Evolutionary conservation across 1,140 invertebrate genomes (phyloP), one percentile per base, ranked within the genome.

Genomic region (Drosophila pseudoobscura): DNA sequence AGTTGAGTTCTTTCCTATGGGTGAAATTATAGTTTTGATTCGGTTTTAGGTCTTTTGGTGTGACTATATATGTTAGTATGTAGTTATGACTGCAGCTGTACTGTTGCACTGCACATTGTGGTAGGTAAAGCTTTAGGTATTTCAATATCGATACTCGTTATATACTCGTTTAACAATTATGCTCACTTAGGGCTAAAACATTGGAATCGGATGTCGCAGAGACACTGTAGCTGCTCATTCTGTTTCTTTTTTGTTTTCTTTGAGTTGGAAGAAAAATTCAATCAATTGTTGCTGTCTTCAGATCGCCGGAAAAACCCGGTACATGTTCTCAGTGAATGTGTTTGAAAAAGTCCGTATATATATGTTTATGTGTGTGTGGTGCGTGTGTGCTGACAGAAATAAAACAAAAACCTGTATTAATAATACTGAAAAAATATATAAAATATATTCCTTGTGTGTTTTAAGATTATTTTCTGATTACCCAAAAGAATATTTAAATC

Each of bases 71-170:
- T 29, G 7, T 26, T 5, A 20, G 24, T 29, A 31, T 31, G 31
- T 41, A 53, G 41, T 44, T 53, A 31, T 45, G 58, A 24, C 58
- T 61, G 49, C 58, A 53, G 49, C 24, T 41, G 58, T 49, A 52
- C 35, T n/a, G 44, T 45, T 45, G 60, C 60, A 46, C 60, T 20
- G 35, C 49, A 22, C 50, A 13, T 24, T 50, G 11, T 57, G 63
- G 51, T 70, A 69, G 66, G 66, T 70, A 70, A 70, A 70, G 66
- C 66, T 70, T 70, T 69, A 45, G 45, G 69, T 70, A 70, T 26
- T 69, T 69, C 63, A 68, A 39, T 70, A 70, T 57, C 45, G 26
- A 57, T 65, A 62, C 51, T 56, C 50, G 15, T 49, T 80, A 71
- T 75, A 75, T 56, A 69, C 45, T 72, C 20, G 31, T 77, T 70